Conservation (phyloP, 1,140 invertebrate species). For the Pantala flavescens region DNA sequence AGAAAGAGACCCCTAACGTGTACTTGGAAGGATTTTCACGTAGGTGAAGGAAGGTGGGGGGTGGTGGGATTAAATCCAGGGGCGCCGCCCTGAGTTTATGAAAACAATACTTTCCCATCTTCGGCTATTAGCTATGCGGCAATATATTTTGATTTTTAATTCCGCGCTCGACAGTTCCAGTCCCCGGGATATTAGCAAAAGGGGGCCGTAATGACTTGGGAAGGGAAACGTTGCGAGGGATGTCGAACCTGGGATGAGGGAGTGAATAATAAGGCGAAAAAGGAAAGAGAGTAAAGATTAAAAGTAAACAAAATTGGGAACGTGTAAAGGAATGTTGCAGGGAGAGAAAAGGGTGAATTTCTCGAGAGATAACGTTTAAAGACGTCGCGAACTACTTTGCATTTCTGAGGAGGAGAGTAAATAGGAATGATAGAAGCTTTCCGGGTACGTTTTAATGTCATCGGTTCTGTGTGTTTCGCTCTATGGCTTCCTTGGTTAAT, state of each 20-base stretch:
- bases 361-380: too few relatives aligned
- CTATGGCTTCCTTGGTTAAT: too few relatives aligned
- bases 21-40: neutral
- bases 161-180: constrained; percentile 14
- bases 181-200: constrained; percentile 15
- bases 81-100: constrained; percentile 10
- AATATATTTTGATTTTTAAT: constrained; percentile 18
- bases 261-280: neutral
- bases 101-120: constrained; percentile 17
- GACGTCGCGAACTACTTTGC: too few relatives aligned
- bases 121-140: constrained; percentile 17
- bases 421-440: too few relatives aligned
- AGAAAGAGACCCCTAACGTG: neutral
- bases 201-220: constrained; percentile 5
- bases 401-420: too few relatives aligned
- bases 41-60: neutral
- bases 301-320: too few relatives aligned
- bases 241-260: neutral
- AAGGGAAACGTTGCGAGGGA: neutral
- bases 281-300: neutral
- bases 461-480: too few relatives aligned
- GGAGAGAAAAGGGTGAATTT: too few relatives aligned
- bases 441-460: too few relatives aligned
- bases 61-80: neutral
- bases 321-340: too few relatives aligned